phyloP scores from a whole-genome alignment of 2,113 vertebrate species.

The Cryptoleucopteryx plumbea region DNA sequence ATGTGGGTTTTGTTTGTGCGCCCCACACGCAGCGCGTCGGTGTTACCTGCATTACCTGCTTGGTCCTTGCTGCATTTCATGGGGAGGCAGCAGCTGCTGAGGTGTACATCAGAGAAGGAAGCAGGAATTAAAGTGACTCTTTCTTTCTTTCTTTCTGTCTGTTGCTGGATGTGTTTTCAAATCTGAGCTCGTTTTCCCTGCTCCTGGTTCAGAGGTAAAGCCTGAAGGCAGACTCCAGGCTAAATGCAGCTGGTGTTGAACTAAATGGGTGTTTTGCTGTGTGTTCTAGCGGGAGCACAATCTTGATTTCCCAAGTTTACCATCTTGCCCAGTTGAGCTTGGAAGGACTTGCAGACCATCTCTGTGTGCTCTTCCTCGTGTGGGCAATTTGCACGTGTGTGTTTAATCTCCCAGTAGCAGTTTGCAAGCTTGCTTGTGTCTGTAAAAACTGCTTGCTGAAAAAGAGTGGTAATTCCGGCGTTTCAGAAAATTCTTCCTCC shows the following conservation, averaged over 20 bases:
- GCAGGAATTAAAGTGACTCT: rapidly evolving
- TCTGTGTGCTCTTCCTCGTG: neutral
- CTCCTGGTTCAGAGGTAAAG: neutral
- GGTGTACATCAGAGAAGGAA: neutral
- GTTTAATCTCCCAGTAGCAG: neutral
- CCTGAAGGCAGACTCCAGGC: neutral
- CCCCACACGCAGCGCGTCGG: rapidly evolving
- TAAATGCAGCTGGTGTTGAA: neutral
- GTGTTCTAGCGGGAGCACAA: rapidly evolving
- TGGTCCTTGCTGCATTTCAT: rapidly evolving
- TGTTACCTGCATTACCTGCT: neutral
- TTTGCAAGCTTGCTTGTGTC: neutral
- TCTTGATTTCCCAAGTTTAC: neutral
- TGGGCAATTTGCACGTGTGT: neutral
- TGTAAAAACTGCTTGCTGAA: neutral
- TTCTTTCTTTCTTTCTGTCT: neutral
- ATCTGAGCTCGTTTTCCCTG: neutral
- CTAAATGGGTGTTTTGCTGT: rapidly evolving
- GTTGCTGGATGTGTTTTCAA: neutral
- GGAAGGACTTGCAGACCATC: neutral
- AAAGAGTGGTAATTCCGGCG: neutral
- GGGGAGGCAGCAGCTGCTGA: neutral
- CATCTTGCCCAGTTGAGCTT: neutral
- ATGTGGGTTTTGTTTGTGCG: neutral
- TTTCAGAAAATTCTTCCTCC: neutral